These are phyloP conservation scores for Triops cancriformis DNA, from an alignment of 1,140 invertebrate species.

Conservation along the genomic window DNA sequence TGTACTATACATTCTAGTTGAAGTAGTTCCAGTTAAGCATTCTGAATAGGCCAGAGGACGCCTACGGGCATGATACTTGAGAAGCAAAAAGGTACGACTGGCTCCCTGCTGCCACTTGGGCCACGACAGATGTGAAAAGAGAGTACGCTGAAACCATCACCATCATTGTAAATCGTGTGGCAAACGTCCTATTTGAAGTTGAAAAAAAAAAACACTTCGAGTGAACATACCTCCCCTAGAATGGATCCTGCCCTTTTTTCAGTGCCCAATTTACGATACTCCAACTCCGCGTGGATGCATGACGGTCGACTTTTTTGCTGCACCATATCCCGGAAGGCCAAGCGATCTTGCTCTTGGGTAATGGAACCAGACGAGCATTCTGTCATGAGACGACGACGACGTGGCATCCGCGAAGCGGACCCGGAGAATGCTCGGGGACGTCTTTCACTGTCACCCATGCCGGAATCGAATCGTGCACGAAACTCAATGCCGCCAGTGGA, in stretches of 20 bases:
- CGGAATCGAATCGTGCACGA: conserved; percentile 36
- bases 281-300: conserved; percentile 42
- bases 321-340: conserved; percentile 33
- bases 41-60: too few species aligned
- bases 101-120: not conserved
- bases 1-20: too few species aligned
- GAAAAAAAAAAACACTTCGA: not conserved
- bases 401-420: conserved; percentile 20
- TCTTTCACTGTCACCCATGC: conserved; percentile 31
- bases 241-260: conserved; percentile 39
- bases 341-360: conserved; percentile 38
- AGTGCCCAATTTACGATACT: conserved; percentile 36
- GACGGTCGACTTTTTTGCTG: conserved; percentile 40
- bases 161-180: not conserved
- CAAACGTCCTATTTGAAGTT: not conserved
- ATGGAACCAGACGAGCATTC: conserved; percentile 19
- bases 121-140: not conserved
- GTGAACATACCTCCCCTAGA: conserved; percentile 40
- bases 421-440: conserved; percentile 20
- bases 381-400: conserved; percentile 12
- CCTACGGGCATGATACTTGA: not conserved
- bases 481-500: conserved; percentile 33
- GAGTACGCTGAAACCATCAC: not conserved
- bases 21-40: too few species aligned
- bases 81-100: not conserved